phyloP scores from a whole-genome alignment of 2,113 vertebrate genomes.

The Entosphenus tridentatus region DNA sequence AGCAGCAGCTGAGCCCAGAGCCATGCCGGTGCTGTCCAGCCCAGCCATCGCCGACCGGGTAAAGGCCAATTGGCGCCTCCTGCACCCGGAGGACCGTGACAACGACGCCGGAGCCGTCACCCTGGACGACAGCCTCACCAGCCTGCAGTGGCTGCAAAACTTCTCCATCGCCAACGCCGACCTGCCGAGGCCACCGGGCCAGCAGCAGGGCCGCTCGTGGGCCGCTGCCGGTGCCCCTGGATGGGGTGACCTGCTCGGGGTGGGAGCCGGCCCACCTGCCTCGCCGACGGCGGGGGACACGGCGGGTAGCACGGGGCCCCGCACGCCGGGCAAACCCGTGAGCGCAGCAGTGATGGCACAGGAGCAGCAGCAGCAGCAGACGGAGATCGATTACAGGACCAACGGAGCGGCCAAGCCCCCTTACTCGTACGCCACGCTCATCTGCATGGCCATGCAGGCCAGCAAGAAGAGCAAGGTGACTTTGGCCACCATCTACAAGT shows the following conservation, averaged over 20 bases:
- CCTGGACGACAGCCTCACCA: conserved; percentile 47
- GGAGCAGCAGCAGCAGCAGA: conserved; percentile 13
- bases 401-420: conserved; percentile 41
- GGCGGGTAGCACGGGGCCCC: conserved; percentile 26
- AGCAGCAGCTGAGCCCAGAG: too few species aligned
- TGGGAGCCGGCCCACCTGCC: conserved; percentile 28
- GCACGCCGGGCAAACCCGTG: conserved; percentile 14
- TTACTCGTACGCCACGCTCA: conserved; percentile 46
- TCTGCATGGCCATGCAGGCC: conserved; percentile 56
- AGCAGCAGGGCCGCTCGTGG: conserved; percentile 14
- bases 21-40: conserved; percentile 32
- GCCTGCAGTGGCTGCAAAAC: conserved; percentile 52
- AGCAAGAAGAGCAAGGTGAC: conserved; percentile 45
- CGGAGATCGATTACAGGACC: conserved; percentile 35
- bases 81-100: conserved; percentile 22
- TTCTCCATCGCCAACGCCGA: conserved; percentile 40
- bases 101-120: conserved; percentile 17
- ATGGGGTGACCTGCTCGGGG: conserved; percentile 15
- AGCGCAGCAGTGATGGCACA: conserved; percentile 12
- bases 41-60: conserved; percentile 28
- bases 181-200: conserved; percentile 16
- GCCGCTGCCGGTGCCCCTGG: conserved; percentile 15
- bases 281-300: conserved; percentile 42
- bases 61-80: conserved; percentile 26
- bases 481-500: conserved; percentile 46